Evolutionary conservation across 2,888 invertebrate genomes (phyloP).

Genomic region (Cantharis lateralis): DNA sequence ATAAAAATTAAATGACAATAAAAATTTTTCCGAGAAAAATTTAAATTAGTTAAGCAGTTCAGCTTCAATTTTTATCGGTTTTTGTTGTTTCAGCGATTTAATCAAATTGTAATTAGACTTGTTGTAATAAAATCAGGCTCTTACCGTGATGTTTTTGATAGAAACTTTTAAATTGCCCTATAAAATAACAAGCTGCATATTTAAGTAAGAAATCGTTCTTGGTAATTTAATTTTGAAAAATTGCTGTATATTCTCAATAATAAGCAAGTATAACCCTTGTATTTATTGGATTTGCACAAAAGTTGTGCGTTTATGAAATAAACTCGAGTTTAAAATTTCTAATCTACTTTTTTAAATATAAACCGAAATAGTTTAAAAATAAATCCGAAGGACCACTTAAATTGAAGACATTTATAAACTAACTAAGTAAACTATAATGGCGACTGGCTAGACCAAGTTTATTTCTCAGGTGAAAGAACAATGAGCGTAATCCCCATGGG

Average conservation of each 20-base stretch:
- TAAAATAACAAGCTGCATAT: background rate
- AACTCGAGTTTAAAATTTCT: background rate
- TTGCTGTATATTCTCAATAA: background rate
- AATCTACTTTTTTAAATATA: background rate
- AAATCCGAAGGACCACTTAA: background rate
- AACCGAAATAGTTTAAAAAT: background rate
- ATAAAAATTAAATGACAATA: too few species aligned
- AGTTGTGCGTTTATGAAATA: background rate
- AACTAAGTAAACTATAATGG: background rate
- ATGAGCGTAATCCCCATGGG: background rate
- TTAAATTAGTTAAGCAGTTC: too few species aligned
- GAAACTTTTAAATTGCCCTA: background rate
- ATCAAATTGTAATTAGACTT: background rate
- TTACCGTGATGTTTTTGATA: background rate
- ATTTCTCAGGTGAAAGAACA: background rate
- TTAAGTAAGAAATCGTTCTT: background rate
- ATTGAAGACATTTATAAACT: background rate
- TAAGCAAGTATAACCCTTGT: background rate
- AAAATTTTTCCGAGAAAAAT: too few species aligned
- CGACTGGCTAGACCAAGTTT: background rate
- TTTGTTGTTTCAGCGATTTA: background rate
- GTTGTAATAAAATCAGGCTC: background rate
- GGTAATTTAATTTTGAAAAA: background rate
- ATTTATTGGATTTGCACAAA: background rate
- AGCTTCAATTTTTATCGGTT: too few species aligned